phyloP scores from a whole-genome alignment of 2,113 vertebrate genomes.

The Phrynosoma platyrhinos region DNA sequence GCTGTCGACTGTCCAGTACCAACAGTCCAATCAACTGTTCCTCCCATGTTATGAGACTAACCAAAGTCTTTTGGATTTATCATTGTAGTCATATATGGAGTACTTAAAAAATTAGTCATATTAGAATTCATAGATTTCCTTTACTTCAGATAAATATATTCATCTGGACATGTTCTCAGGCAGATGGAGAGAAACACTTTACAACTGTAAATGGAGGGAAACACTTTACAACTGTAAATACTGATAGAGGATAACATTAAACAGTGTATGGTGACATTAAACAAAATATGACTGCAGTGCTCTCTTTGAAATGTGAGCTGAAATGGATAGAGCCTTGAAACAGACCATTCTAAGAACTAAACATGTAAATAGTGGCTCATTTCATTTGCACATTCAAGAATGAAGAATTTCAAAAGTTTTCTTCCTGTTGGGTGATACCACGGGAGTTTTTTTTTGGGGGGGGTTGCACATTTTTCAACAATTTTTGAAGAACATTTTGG shows the following conservation, averaged over 20 bases:
- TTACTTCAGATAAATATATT: constrained; percentile 18
- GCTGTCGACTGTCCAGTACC: constrained; percentile 14
- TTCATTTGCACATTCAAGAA: too few species aligned
- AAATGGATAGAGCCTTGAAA: constrained; percentile 27
- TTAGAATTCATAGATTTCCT: constrained; percentile 9
- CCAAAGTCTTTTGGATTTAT: not conserved
- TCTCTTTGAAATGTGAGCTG: not conserved
- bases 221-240: not conserved
- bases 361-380: too few species aligned
- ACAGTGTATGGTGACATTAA: constrained; percentile 13
- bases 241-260: not conserved
- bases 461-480: too few species aligned
- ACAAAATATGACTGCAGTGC: constrained; percentile 34
- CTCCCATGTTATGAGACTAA: too few species aligned
- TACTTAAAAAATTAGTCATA: constrained; percentile 35
- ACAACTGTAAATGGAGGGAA: not conserved
- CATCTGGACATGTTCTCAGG: constrained; percentile 34
- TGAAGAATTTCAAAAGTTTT: too few species aligned
- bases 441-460: too few species aligned
- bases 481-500: too few species aligned
- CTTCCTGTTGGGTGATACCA: too few species aligned
- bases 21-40: not conserved
- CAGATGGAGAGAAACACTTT: not conserved
- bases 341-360: not conserved
- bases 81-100: constrained; percentile 27